These are phyloP conservation scores for Karalla daura DNA, from an alignment of 2,797 vertebrate species.

Conservation along the genomic window DNA sequence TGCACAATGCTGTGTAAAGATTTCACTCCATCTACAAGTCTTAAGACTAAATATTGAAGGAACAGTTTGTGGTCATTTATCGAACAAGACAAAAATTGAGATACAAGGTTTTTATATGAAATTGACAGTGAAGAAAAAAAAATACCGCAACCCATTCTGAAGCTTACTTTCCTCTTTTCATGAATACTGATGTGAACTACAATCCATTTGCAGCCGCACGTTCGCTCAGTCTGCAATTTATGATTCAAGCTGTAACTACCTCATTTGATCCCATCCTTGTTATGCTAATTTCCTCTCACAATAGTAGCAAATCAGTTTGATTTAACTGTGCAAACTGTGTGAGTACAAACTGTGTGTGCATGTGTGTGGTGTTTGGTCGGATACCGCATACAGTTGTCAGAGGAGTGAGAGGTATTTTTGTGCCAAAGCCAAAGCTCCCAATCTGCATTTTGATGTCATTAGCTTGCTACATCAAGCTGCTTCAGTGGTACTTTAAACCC, in stretches of 20 bases:
- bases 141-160: slow-evolving; percentile 61
- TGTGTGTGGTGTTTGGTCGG: slow-evolving; percentile 21
- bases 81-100: slow-evolving; percentile 51
- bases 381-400: slow-evolving; percentile 65
- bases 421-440: slow-evolving; percentile 74
- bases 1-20: slow-evolving; percentile 31
- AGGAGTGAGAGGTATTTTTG: slow-evolving; percentile 75
- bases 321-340: slow-evolving; percentile 82
- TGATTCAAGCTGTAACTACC: slow-evolving; percentile 83
- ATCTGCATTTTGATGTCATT: slow-evolving; percentile 84
- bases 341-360: slow-evolving; percentile 51
- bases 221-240: slow-evolving; percentile 82
- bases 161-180: slow-evolving; percentile 77
- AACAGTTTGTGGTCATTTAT: slow-evolving; percentile 43
- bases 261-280: slow-evolving; percentile 84
- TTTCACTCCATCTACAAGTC: slow-evolving; percentile 33
- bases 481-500: slow-evolving; percentile 73
- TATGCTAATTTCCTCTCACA: slow-evolving; percentile 82
- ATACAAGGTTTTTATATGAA: slow-evolving; percentile 64
- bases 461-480: slow-evolving; percentile 75
- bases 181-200: slow-evolving; percentile 83
- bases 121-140: slow-evolving; percentile 54
- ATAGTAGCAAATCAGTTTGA: slow-evolving; percentile 84
- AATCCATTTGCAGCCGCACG: slow-evolving; percentile 79
- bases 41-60: slow-evolving; percentile 29